Evolutionary conservation across 2,113 vertebrate species (phyloP).

Genomic region (Hipposideros armiger): DNA sequence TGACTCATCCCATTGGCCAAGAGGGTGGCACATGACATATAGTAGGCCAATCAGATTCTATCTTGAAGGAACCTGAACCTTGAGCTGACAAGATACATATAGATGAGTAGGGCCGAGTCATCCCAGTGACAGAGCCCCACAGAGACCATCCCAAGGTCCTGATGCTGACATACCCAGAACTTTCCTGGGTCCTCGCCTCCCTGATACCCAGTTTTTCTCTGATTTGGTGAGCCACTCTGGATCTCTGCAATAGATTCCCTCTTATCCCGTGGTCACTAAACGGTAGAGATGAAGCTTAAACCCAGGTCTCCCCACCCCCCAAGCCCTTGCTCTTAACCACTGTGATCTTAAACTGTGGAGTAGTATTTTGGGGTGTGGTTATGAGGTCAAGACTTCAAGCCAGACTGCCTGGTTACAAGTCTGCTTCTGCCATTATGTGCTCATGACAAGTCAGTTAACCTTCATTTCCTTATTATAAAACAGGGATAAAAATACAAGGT

Average conservation of each 20-base stretch:
- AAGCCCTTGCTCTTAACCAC: background rate
- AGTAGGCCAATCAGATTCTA: background rate
- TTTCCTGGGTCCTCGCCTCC: background rate
- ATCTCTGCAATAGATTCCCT: background rate
- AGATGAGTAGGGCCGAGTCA: fast-evolving
- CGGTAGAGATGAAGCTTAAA: background rate
- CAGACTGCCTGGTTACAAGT: background rate
- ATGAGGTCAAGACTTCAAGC: background rate
- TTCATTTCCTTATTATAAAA: background rate
- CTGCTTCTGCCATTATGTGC: background rate
- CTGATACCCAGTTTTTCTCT: background rate
- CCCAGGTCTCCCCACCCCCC: background rate
- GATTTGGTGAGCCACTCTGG: background rate
- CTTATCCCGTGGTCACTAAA: no score
- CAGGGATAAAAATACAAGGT: background rate
- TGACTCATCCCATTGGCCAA: background rate
- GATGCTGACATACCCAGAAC: fast-evolving
- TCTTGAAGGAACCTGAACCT: background rate
- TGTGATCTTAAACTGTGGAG: fast-evolving
- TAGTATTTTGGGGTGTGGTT: no score
- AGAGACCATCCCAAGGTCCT: fast-evolving
- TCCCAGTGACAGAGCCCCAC: background rate
- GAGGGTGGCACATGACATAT: background rate
- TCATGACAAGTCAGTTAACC: background rate
- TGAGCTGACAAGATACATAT: fast-evolving